Evolutionary conservation across 2,113 vertebrate genomes (phyloP).

Genomic region (human (Homo sapiens)): GRCh38 chr1:231148501-231149000

Average conservation of each 20-base stretch:
- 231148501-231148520: not conserved
- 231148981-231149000: not conserved
- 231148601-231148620: not conserved
- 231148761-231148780: not conserved
- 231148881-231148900: slow-evolving; percentile 27
- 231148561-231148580: not conserved
- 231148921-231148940: not conserved
- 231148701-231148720: accelerated
- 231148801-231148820: not conserved
- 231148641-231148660: not conserved
- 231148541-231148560: not conserved
- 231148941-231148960: not conserved
- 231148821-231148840: not conserved
- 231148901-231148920: slow-evolving; percentile 39
- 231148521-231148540: not conserved
- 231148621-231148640: not conserved
- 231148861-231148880: not conserved
- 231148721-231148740: not conserved
- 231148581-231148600: not conserved
- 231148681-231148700: not conserved
- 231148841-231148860: not conserved
- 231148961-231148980: slow-evolving; percentile 19
- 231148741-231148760: not conserved
- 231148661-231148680: not conserved
- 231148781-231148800: not conserved